Base-by-base conservation (phyloP, 2,888 invertebrate species). In the Malacosoma neustria region DNA sequence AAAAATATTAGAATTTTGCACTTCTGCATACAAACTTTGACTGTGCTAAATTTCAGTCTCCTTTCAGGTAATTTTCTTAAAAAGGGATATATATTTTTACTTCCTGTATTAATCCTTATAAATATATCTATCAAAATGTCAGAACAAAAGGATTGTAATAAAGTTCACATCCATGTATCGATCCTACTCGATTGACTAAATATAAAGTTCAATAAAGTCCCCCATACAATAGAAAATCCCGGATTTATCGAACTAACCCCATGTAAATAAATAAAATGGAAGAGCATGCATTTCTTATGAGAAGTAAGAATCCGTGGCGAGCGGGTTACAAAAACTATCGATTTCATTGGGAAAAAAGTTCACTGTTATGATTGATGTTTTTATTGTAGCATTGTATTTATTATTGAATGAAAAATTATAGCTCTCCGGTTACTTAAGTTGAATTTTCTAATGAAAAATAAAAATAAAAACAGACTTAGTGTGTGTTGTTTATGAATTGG, bases 211-310 rank as follows among this genome's bases (percentile, higher is more conserved):
- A 79, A 84, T 82, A 81, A 81, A 79, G 71, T 80, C 76, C 81
- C 62, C 79, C 72, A 63, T 56, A 55, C 66, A 63, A 76, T 72
- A 68, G 66, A 58, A 67, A 76, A 72, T 68, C 79, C 64, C 69
- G 76, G 84, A 85, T 84, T 85, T 82, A 82, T 82, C 80, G 84
- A 60, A 58, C 73, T 77, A 75, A 79, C 81, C 81, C 82, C 77
- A 73, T 77, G 71, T 85, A 80, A 84, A 85, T 84, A 84, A 84
- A 82, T 84, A 85, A 85, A 77, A 61, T 69, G 68, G 61, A 66
- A 58, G 61, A 57, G 62, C 74, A 77, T 85, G 77, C 84, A 84
- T 84, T 79, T 73, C 73, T 81, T 82, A 85, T 82, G 75, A 81
- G 75, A 57, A 53, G 53, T 49, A 50, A 48, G 53, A 51, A 51